Base-by-base conservation (phyloP, 1,140 invertebrate species). In the Drosophila parabipectinata region DNA sequence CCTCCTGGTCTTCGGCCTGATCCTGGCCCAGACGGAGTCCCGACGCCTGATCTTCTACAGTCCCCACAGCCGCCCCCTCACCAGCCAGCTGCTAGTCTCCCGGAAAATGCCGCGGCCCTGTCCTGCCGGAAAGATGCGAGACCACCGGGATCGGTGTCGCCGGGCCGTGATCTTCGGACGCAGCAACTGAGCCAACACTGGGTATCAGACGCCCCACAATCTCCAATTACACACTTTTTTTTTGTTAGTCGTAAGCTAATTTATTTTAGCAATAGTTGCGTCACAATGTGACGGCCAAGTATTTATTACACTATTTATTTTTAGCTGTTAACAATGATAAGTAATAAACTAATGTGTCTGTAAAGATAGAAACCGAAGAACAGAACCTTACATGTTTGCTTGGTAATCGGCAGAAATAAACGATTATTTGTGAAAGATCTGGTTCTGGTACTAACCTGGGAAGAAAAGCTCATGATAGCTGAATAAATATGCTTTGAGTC, bases 91-190 rank as follows among this genome's bases (percentile, higher is more conserved):
- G 28, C 75, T 91, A 21, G 58, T 84, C 10, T 90, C 85, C 6
- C 63, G 75, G 5, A 73, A 58, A 8, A 30, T 77, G 1, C 34
- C 72, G 14, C 56, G 50, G 2, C 90, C 90, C 2, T 91, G 90
- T 67, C 89, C 85, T 3, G 60, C 59, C 12, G 89, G 90, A 0
- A 80, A 81, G 41, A 88, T 91, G 85, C 60, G 90, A 6, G 90
- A 91, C 53, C 90, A 91, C 55, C 84, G 89, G 21, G 87, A 90
- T 64, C 85, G 89, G 12, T 91, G 90, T 58, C 72, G 90, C 18
- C 72, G 85, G 4, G 90, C 85, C 3, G 34, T 91, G 12, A 77
- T 82, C 52, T 91, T 91, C 24, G 82, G 63, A 14, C 72, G 84
- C 30, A 61, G 72, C 68, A 72, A 53, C 54, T 90, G 55, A 90